Conservation (phyloP, 2,113 vertebrate species). For the Coregonus clupeaformis region DNA sequence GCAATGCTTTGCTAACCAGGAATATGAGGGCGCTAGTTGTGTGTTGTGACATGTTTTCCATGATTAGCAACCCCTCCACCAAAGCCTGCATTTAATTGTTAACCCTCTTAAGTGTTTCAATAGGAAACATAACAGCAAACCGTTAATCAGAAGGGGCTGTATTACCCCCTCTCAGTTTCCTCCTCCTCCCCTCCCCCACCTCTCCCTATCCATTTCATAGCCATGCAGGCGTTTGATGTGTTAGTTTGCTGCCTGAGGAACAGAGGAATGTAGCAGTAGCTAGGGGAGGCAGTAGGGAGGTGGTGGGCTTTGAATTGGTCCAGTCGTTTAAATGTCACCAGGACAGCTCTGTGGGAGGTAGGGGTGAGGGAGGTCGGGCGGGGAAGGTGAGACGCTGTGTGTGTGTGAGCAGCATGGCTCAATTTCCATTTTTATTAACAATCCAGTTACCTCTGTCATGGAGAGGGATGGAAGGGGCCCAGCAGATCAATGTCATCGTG, state of each 20-base stretch:
- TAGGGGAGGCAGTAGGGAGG: constrained; percentile 23
- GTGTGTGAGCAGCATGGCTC: constrained; percentile 59
- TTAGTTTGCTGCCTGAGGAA: constrained; percentile 34
- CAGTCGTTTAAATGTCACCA: neutral
- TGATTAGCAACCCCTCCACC: constrained; percentile 49
- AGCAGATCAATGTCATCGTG: constrained; percentile 71
- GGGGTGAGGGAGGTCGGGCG: neutral
- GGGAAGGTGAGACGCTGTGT: constrained; percentile 3
- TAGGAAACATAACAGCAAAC: constrained; percentile 52
- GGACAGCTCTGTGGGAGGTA: neutral
- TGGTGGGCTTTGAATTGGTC: neutral
- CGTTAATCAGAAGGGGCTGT: constrained; percentile 62
- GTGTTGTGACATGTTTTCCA: constrained; percentile 50
- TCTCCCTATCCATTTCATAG: constrained; percentile 58
- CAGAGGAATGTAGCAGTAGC: constrained; percentile 21
- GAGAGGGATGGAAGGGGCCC: constrained; percentile 70
- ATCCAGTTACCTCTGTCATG: constrained; percentile 70
- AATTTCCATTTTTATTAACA: constrained; percentile 82
- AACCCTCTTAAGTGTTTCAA: constrained; percentile 53
- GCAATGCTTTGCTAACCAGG: constrained; percentile 51
- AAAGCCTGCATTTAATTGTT: constrained; percentile 57
- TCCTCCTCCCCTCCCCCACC: constrained; percentile 21
- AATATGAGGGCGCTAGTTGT: constrained; percentile 46
- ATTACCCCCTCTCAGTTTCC: constrained; percentile 32
- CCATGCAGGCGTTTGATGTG: constrained; percentile 57